Evolutionary conservation across 2,797 vertebrate genomes (phyloP).

Genomic region (Remorina albescens): DNA sequence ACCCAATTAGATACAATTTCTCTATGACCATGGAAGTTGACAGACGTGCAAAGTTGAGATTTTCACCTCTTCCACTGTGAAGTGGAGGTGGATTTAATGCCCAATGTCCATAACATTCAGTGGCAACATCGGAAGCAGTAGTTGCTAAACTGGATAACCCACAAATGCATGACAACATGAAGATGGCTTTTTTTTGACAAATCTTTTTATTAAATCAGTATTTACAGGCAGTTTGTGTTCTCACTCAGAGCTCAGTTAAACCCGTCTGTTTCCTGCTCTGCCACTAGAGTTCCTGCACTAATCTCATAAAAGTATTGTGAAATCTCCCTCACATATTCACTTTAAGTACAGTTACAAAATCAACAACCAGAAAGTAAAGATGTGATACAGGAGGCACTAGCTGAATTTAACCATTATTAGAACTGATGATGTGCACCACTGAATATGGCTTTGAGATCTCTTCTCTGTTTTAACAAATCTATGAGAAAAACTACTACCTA

Average conservation of each 20-base stretch:
- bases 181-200: slow-evolving; percentile 60
- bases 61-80: too few relatives aligned
- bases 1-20: too few relatives aligned
- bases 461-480: slow-evolving; percentile 47
- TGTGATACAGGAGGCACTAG: slow-evolving; percentile 74
- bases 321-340: slow-evolving; percentile 41
- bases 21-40: not conserved
- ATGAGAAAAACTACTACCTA: slow-evolving; percentile 33
- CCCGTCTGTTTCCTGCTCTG: slow-evolving; percentile 42
- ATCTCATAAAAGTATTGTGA: slow-evolving; percentile 43
- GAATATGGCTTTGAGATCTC: slow-evolving; percentile 77
- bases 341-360: slow-evolving; percentile 63
- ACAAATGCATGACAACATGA: not conserved
- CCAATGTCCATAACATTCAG: too few relatives aligned
- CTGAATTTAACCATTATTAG: slow-evolving; percentile 59
- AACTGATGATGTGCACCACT: slow-evolving; percentile 61
- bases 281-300: slow-evolving; percentile 51
- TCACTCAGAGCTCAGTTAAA: slow-evolving; percentile 58
- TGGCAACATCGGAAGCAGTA: too few relatives aligned
- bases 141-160: too few relatives aligned
- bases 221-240: slow-evolving; percentile 85
- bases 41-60: too few relatives aligned
- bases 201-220: slow-evolving; percentile 85
- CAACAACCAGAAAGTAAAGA: slow-evolving; percentile 66
- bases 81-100: too few relatives aligned